Evolutionary conservation across 92 coral and sea anemone species (phyloP).

Genomic region (Actinostola sp.): DNA sequence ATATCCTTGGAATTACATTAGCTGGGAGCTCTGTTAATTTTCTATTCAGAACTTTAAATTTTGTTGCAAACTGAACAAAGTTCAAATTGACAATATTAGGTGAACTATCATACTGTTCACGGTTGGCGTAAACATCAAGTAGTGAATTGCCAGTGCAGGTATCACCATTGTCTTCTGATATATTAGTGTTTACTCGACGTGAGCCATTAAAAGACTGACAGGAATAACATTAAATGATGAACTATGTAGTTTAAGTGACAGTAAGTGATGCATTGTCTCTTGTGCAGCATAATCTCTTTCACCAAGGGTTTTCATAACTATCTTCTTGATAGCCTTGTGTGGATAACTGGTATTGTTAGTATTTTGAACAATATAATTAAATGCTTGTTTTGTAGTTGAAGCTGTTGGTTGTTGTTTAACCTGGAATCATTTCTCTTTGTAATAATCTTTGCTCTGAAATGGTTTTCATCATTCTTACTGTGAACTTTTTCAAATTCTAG

Average conservation of each 20-base stretch:
- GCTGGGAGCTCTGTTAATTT: conserved; percentile 34
- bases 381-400: too few species aligned
- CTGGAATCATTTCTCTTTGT: too few species aligned
- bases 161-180: conserved; percentile 14
- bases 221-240: too few species aligned
- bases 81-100: too few species aligned
- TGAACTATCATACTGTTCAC: conserved; percentile 27
- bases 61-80: conserved; percentile 42
- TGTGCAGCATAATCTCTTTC: conserved; percentile 68
- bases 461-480: too few species aligned
- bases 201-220: conserved; percentile 40
- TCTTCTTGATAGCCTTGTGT: conserved; percentile 49
- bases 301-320: conserved; percentile 66
- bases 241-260: conserved; percentile 57
- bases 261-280: conserved; percentile 62
- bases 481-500: too few species aligned
- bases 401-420: too few species aligned
- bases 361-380: conserved; percentile 29
- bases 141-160: conserved; percentile 31
- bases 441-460: too few species aligned
- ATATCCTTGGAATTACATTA: conserved; percentile 56
- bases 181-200: not conserved
- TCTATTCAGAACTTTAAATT: conserved; percentile 26
- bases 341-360: conserved; percentile 25
- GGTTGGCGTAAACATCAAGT: conserved; percentile 65